phyloP scores from a whole-genome alignment of 2,888 invertebrate genomes.

The Balanococcus diminutus region DNA sequence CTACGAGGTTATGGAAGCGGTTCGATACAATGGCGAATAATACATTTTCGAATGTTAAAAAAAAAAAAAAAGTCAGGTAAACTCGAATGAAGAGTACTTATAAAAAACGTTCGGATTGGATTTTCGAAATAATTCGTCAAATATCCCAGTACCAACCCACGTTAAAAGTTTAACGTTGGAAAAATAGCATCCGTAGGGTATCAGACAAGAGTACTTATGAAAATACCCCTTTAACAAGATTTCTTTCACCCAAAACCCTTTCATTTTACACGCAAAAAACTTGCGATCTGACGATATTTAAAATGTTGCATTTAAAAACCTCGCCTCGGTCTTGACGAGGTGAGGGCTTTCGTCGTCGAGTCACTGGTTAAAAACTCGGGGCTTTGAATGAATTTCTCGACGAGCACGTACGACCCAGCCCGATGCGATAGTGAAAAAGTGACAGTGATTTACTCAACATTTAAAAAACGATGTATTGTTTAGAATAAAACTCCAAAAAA shows the following conservation, averaged over 20 bases:
- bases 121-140: not conserved
- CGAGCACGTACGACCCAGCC: not conserved
- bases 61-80: not conserved
- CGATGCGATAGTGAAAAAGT: not conserved
- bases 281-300: not conserved
- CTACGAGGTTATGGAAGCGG: not conserved
- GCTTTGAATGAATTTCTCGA: not conserved
- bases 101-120: not conserved
- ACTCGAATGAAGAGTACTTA: not conserved
- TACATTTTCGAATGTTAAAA: not conserved
- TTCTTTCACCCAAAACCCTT: not conserved
- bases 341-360: not conserved
- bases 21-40: not conserved
- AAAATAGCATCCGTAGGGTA: conserved; percentile 38
- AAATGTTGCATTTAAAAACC: conserved; percentile 19
- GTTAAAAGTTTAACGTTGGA: conserved; percentile 29
- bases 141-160: not conserved
- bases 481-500: not conserved
- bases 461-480: conserved; percentile 29
- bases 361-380: not conserved
- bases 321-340: not conserved
- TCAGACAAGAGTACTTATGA: conserved; percentile 5
- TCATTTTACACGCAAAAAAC: not conserved
- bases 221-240: conserved; percentile 33
- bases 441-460: conserved; percentile 31